Base-by-base conservation (phyloP, 2,797 vertebrate genomes). In the Sebastes hubbsi region DNA sequence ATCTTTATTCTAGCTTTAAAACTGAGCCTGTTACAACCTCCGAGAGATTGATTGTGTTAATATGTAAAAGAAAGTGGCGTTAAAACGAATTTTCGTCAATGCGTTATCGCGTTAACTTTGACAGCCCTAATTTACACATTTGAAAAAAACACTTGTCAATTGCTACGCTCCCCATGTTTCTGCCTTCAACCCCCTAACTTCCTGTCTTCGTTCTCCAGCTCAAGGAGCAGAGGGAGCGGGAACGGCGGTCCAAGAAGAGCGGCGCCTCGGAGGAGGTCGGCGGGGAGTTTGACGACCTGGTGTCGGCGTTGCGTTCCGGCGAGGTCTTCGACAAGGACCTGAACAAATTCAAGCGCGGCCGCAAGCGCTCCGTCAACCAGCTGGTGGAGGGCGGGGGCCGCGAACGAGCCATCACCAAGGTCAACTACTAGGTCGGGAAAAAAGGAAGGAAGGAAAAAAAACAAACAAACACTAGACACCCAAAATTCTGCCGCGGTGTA, bases 261-360 rank as follows among this genome's bases (percentile, higher is more conserved):
- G 92, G 95, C 9, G 75, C 95, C 18, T 95, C 97, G 0, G 98
- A 99, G 16, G 98, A 99, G 87, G 95, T 97, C 0, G 97, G 97
- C 6, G 98, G 98, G 8, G 98, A 99, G 90, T 99, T 99, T 7
- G 98, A 99, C 14, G 98, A 99, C 93, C 95, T 99, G 79, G 98
- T 99, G 61, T 98, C 97, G 0, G 98, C 98, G 1, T 71, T 99
- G 89, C 97, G 98, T 65, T 99, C 98, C 0, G 98, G 98, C 2
- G 98, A 99, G 91, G 98, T 99, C 84, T 99, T 99, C 4, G 98
- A 99, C 95, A 99, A 99, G 93, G 98, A 99, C 96, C 97, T 99
- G 82, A 97, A 97, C 91, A 99, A 99, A 93, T 97, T 99, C 62
- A 99, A 99, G 86, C 97, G 98, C 30, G 98, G 97, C 93, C 98